These are phyloP conservation scores for Lutjanus campechanus DNA, from an alignment of 2,797 vertebrate genomes.

Conservation along the genomic window DNA sequence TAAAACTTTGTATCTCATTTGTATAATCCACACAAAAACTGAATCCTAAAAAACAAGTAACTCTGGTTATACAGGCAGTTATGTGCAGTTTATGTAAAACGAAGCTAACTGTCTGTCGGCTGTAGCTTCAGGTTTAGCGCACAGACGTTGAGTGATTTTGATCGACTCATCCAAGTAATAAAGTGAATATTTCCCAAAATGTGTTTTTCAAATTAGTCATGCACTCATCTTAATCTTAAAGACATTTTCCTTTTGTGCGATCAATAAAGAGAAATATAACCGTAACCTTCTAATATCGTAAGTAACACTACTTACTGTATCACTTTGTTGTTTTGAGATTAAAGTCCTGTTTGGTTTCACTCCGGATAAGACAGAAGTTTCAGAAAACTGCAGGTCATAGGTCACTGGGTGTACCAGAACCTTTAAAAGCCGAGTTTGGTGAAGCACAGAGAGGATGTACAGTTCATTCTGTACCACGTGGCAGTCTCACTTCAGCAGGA, in stretches of 20 bases:
- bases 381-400: constrained; percentile 19
- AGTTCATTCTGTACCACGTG: neutral
- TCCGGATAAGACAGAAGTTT: constrained; percentile 17
- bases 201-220: too few relatives aligned
- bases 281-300: neutral
- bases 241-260: too few relatives aligned
- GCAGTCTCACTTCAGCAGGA: constrained; percentile 45
- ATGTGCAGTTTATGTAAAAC: too few relatives aligned
- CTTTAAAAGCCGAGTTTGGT: constrained; percentile 11
- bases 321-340: neutral
- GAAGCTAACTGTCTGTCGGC: neutral
- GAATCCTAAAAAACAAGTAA: neutral
- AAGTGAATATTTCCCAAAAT: too few relatives aligned
- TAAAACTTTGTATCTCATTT: neutral
- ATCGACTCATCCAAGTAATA: neutral
- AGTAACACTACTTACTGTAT: neutral
- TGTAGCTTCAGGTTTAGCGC: neutral
- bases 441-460: constrained; percentile 12
- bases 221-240: neutral
- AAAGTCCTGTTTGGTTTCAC: constrained; percentile 27
- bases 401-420: neutral
- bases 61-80: too few relatives aligned
- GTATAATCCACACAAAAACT: neutral
- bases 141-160: neutral
- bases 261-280: neutral